Evolutionary conservation across 2,888 invertebrate species (phyloP).

Genomic region (Autographa pulchrina): DNA sequence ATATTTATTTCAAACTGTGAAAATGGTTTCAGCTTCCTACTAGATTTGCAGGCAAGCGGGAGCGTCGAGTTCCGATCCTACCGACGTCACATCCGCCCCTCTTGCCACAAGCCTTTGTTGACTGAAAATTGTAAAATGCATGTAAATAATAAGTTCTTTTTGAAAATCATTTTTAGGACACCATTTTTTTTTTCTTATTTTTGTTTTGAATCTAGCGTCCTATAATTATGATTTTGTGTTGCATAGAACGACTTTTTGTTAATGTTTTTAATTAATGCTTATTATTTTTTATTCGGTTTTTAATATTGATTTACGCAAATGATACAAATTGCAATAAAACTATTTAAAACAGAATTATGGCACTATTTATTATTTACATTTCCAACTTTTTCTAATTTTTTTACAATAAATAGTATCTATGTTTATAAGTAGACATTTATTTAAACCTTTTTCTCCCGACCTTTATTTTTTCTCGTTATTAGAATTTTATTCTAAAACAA

Average conservation of each 20-base stretch:
- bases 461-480: conserved; percentile 1
- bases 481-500: neutral
- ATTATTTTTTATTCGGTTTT: no score
- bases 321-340: no score
- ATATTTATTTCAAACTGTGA: conserved; percentile 42
- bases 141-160: conserved; percentile 64
- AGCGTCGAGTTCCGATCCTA: conserved; percentile 63
- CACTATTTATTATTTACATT: no score
- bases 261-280: no score
- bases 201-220: no score
- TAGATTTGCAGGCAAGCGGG: conserved; percentile 52
- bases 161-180: conserved; percentile 12
- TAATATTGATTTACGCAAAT: no score
- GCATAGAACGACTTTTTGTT: no score
- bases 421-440: neutral
- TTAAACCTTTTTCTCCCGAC: neutral
- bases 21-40: conserved; percentile 49
- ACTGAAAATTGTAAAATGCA: conserved; percentile 63
- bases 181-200: neutral
- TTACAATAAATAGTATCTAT: no score
- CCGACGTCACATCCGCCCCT: conserved; percentile 61
- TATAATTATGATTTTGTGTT: no score
- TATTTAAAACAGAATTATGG: no score
- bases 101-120: conserved; percentile 58
- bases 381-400: no score